These are phyloP conservation scores for Bruchidius siliquastri DNA, from an alignment of 2,888 invertebrate species.

Conservation along the genomic window DNA sequence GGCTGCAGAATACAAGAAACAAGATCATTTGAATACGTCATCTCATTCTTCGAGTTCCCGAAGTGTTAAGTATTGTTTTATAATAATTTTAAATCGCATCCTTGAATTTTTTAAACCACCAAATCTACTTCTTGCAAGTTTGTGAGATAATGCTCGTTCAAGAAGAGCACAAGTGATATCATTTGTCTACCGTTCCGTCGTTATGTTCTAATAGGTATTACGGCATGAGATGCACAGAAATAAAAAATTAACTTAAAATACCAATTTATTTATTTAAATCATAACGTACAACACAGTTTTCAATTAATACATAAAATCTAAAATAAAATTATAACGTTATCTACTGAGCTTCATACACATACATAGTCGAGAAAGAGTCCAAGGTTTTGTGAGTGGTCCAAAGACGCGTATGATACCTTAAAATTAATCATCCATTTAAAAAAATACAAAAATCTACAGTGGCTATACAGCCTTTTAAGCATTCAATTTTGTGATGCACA, in stretches of 20 bases:
- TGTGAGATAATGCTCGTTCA: too few relatives aligned
- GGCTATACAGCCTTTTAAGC: conserved; percentile 34
- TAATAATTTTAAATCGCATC: too few relatives aligned
- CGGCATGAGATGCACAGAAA: background rate
- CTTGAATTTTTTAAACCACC: too few relatives aligned
- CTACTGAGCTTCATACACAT: conserved; percentile 34
- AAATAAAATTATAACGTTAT: conserved; percentile 40
- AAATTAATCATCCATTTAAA: conserved; percentile 42
- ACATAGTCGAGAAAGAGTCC: conserved; percentile 31
- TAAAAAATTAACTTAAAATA: conserved; percentile 38
- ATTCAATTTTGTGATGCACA: conserved; percentile 39
- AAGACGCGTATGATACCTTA: conserved; percentile 32
- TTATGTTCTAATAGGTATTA: background rate
- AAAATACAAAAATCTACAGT: conserved; percentile 50
- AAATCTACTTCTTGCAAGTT: too few relatives aligned
- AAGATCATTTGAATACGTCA: too few relatives aligned
- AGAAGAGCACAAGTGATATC: too few relatives aligned
- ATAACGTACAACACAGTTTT: conserved; percentile 49
- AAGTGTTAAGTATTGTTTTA: too few relatives aligned
- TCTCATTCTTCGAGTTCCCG: too few relatives aligned
- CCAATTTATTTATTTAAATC: conserved; percentile 47
- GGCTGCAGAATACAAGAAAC: too few relatives aligned
- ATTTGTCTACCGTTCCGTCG: too few relatives aligned
- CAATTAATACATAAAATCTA: conserved; percentile 41
- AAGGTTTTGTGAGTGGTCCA: conserved; percentile 31